Conservation (phyloP, 2,888 invertebrate genomes). For the Leptinotarsa peninsularis region DNA sequence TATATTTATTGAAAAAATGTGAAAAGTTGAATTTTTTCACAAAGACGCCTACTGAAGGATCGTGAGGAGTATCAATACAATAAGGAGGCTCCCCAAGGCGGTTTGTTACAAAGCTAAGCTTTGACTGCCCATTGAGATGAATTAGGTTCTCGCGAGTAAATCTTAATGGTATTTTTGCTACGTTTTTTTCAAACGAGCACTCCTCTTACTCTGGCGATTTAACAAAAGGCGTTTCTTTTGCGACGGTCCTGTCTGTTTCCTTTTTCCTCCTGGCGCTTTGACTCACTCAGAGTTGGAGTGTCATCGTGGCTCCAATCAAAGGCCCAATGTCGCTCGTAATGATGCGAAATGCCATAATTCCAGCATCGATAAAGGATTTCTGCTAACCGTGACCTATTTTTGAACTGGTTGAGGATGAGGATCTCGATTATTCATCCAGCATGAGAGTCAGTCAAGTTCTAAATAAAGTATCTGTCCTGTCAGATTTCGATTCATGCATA, state of each 20-base stretch:
- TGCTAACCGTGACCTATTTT: slow-evolving; percentile 11
- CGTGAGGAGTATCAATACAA: no score
- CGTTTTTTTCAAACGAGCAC: no score
- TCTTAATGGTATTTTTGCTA: no score
- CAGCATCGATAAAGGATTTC: neutral
- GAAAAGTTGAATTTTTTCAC: no score
- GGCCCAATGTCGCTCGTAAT: slow-evolving; percentile 22
- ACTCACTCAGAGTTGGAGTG: slow-evolving; percentile 38
- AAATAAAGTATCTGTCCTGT: neutral
- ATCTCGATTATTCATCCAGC: slow-evolving; percentile 7
- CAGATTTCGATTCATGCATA: no score
- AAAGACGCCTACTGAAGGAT: no score
- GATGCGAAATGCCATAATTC: slow-evolving; percentile 17
- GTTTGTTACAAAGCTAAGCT: no score
- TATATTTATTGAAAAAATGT: no score
- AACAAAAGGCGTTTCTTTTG: neutral
- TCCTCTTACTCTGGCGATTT: no score
- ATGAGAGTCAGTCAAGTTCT: neutral
- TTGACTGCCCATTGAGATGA: no score
- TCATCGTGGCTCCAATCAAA: slow-evolving; percentile 43
- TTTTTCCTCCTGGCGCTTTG: slow-evolving; percentile 32
- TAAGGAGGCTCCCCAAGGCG: no score
- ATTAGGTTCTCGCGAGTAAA: no score
- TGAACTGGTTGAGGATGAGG: neutral
- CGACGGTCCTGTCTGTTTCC: slow-evolving; percentile 19